Conservation (phyloP, 2,888 invertebrate genomes). For the Archips xylosteana region DNA sequence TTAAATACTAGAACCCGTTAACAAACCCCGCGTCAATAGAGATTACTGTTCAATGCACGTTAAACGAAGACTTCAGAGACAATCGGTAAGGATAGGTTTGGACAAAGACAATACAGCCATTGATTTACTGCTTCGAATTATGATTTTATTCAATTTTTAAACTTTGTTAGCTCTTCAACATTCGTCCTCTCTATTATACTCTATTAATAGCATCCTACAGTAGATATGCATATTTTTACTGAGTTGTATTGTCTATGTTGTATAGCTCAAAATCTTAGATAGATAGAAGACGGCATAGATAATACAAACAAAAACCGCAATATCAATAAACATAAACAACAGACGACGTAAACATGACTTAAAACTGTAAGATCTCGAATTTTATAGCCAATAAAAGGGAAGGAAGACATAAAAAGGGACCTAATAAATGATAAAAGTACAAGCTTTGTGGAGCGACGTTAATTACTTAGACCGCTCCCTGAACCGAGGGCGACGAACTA, state of each 20-base stretch:
- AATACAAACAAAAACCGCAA: slow-evolving; percentile 3
- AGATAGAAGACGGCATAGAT: background rate
- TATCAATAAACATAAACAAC: background rate
- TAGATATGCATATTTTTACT: background rate
- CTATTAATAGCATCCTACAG: background rate
- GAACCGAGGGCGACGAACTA: slow-evolving; percentile 35
- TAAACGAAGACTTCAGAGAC: background rate
- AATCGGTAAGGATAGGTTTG: background rate
- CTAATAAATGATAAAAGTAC: slow-evolving; percentile 31
- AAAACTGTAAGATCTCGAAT: slow-evolving; percentile 20
- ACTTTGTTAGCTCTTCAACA: background rate
- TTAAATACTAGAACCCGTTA: background rate
- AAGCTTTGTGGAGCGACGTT: slow-evolving; percentile 29
- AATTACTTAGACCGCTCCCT: slow-evolving; percentile 42
- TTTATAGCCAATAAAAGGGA: slow-evolving; percentile 28
- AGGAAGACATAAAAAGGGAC: slow-evolving; percentile 30
- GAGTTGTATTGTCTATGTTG: background rate
- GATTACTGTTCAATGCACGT: background rate
- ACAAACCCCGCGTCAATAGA: background rate
- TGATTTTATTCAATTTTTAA: background rate
- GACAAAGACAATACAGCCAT: too few species aligned
- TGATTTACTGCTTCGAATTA: too few species aligned
- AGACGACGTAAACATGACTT: background rate
- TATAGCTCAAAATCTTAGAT: background rate
- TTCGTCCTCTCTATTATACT: too few species aligned